Percentiles rank a stretch among this genome's conserved stretches.
These are phyloP conservation scores for Cyphomyrmex costatus DNA, from an alignment of 1,140 invertebrate species.

Conservation along the genomic window DNA sequence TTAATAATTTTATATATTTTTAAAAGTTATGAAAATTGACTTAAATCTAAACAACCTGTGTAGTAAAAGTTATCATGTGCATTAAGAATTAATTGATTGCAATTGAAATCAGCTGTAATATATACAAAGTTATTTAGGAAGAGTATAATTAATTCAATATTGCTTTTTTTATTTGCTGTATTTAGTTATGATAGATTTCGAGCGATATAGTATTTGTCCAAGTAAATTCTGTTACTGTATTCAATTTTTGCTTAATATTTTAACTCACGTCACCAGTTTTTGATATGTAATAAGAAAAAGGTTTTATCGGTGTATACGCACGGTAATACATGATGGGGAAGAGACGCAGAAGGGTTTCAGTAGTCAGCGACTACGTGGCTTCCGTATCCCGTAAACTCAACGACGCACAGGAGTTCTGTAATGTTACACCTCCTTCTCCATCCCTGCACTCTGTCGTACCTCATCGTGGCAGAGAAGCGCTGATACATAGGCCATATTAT, in stretches of 20 bases:
- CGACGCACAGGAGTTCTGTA: constrained; percentile 67
- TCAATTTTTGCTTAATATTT: not conserved
- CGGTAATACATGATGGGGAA: constrained; percentile 9
- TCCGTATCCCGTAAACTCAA: constrained; percentile 73
- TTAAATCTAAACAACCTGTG: no score
- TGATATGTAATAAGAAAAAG: not conserved
- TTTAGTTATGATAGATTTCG: not conserved
- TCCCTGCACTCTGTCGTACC: constrained; percentile 47
- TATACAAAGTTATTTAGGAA: not conserved
- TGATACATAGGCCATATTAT: constrained; percentile 63
- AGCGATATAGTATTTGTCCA: not conserved
- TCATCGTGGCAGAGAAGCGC: constrained; percentile 45
- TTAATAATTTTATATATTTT: no score
- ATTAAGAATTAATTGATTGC: not conserved
- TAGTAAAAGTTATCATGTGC: no score
- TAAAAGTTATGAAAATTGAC: no score
- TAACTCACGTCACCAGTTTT: not conserved
- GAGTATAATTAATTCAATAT: not conserved
- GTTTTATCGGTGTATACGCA: not conserved
- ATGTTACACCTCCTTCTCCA: constrained; percentile 70
- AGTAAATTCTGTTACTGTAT: not conserved
- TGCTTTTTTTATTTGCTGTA: not conserved
- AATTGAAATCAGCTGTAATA: not conserved
- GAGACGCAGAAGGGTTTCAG: constrained; percentile 73
- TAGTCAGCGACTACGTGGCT: constrained; percentile 69